Percentiles rank a stretch among this genome's conserved stretches.
phyloP scores from a whole-genome alignment of 2,888 invertebrate genomes.

The Masnerella sp. region DNA sequence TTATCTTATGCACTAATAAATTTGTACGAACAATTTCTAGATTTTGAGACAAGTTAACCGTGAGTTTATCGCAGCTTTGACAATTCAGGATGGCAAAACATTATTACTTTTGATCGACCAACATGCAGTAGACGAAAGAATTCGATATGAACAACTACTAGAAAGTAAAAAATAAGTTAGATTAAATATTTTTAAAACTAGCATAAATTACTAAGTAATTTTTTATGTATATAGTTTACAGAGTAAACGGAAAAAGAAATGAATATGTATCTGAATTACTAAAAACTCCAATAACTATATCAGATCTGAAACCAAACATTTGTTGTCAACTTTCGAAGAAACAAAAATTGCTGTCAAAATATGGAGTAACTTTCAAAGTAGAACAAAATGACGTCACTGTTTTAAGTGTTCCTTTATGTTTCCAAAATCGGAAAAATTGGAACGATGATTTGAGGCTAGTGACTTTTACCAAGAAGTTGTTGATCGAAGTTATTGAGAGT shows the following conservation, averaged over 20 bases:
- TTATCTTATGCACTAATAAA: background rate
- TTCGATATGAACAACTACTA: slow-evolving; percentile 85
- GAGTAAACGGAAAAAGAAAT: slow-evolving; percentile 69
- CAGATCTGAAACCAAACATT: slow-evolving; percentile 61
- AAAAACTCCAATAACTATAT: slow-evolving; percentile 66
- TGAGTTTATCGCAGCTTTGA: slow-evolving; percentile 83
- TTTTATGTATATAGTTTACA: slow-evolving; percentile 78
- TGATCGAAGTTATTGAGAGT: slow-evolving; percentile 81
- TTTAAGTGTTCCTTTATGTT: slow-evolving; percentile 81
- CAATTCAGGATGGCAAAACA: slow-evolving; percentile 75
- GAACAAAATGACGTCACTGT: slow-evolving; percentile 77
- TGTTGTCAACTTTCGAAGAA: slow-evolving; percentile 62
- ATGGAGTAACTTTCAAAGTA: slow-evolving; percentile 80
- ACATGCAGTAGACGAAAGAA: slow-evolving; percentile 92
- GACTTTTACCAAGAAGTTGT: slow-evolving; percentile 74
- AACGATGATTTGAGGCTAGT: slow-evolving; percentile 61
- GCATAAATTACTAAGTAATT: background rate
- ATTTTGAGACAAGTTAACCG: slow-evolving; percentile 86
- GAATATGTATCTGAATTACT: slow-evolving; percentile 66
- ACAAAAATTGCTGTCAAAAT: slow-evolving; percentile 79
- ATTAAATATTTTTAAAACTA: too few species aligned
- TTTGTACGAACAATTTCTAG: slow-evolving; percentile 74
- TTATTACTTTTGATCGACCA: slow-evolving; percentile 88
- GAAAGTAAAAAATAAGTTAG: too few species aligned
- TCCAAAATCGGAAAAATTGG: slow-evolving; percentile 77